Evolutionary conservation across 2,888 invertebrate species (phyloP), one percentile per base, ranked within the genome.

Genomic region (Lumbricus terrestris): DNA sequence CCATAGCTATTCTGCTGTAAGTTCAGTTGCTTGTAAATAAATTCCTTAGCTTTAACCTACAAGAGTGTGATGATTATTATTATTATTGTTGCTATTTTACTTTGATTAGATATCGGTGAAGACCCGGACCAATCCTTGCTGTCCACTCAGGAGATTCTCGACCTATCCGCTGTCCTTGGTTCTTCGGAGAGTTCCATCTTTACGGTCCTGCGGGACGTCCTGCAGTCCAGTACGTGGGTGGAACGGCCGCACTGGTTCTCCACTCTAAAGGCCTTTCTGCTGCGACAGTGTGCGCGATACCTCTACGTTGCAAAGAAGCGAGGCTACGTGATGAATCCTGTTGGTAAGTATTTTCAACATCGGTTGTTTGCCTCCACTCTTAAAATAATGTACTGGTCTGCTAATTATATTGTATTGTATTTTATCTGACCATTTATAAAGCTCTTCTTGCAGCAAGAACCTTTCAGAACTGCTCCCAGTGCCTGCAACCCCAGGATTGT

Each of bases 231-330:
- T 92, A 94, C 95, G 40, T 96, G 96, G 96, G 90, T 92, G n/a
- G 91, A 92, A 23, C 92, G 93, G 85, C 92, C 92, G 88, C 90
- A 91, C 34, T 90, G 93, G 15, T 90, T 90, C 33, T 37, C 89
- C 29, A 94, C 94, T 34, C 93, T 96, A 85, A 95, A 96, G 92
- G 93, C 93, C 20, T 96, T 96, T 37, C 93, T 97, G 37, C 88
- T 96, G 95, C 95, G 96, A 91, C 94, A 96, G 40, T 96, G 96
- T 94, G 96, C 96, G 5, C 95, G 96, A 92, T 96, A 97, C 93
- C 94, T 97, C n/a, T 96, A 96, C 93, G 93, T 95, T 88, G 96
- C 96, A 92, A 97, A 97, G 93, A 94, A 96, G 92, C 92, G 95
- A 91, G 94, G 94, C 34, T 94, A 93, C 92, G 96, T 97, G 2